These are phyloP conservation scores for Pterocles burchelli DNA, from an alignment of 2,113 vertebrate genomes.

Conservation along the genomic window DNA sequence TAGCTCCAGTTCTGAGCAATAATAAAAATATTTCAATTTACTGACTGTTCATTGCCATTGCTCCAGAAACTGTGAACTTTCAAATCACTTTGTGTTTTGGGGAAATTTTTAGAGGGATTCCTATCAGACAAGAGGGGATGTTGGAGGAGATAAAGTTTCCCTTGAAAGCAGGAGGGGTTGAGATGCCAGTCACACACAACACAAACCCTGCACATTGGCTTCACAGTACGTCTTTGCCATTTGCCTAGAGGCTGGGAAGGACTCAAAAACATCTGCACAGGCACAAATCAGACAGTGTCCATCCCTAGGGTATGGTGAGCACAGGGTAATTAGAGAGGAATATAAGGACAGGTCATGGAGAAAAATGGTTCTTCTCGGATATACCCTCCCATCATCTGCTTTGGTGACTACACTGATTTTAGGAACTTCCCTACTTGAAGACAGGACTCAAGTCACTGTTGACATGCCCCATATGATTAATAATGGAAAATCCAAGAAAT, in stretches of 20 bases:
- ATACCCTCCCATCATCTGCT: neutral
- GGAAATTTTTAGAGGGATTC: neutral
- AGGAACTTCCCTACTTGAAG: neutral
- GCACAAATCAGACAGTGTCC: neutral
- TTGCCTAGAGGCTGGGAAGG: neutral
- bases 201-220: rapidly evolving
- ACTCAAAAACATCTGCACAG: neutral
- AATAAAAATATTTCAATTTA: conserved; percentile 44
- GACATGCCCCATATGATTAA: rapidly evolving
- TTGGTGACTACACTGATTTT: neutral
- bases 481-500: neutral
- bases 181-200: neutral
- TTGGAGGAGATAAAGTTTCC: neutral
- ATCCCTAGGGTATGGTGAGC: neutral
- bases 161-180: neutral
- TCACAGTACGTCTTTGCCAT: neutral
- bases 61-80: neutral
- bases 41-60: neutral
- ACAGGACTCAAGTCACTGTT: neutral
- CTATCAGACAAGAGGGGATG: neutral
- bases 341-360: neutral
- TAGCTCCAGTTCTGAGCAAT: conserved; percentile 16
- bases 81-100: neutral
- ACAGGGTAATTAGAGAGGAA: neutral
- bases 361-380: neutral